Conservation (phyloP, 2,888 invertebrate species). For the Cosmia trapezina region DNA sequence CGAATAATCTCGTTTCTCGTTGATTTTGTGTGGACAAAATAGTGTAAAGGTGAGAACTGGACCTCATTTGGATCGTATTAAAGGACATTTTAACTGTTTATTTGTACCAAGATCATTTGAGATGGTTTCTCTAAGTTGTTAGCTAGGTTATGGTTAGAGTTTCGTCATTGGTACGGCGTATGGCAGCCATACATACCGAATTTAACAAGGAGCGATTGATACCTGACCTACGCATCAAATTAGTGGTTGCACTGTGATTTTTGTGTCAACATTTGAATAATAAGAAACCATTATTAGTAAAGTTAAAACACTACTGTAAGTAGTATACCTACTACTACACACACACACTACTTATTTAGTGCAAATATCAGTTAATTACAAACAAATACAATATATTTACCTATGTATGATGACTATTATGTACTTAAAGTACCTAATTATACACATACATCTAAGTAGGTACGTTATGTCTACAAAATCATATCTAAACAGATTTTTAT, state of each 20-base stretch:
- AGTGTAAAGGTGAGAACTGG: constrained; percentile 4
- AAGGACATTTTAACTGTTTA: constrained; percentile 17
- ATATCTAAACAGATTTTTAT: neutral
- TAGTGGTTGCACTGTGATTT: neutral
- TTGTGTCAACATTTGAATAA: neutral
- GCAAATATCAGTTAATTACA: neutral
- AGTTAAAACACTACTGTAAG: neutral
- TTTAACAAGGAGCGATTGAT: neutral
- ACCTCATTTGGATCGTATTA: constrained; percentile 14
- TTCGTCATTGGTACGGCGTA: neutral
- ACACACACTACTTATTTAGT: neutral
- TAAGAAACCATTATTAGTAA: neutral
- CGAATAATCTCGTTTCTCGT: too few species aligned
- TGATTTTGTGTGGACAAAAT: too few species aligned
- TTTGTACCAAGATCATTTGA: neutral
- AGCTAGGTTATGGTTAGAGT: constrained; percentile 29
- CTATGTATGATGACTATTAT: neutral
- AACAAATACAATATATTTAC: neutral
- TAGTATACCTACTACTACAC: neutral
- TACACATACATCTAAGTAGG: neutral
- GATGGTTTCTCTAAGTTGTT: constrained; percentile 21
- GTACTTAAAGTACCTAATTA: neutral
- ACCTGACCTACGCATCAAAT: constrained; percentile 17
- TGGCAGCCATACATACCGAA: neutral
- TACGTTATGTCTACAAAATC: neutral